Base-by-base conservation (phyloP, 92 coral and sea anemone genomes). In the Isaurus tuberculatus region DNA sequence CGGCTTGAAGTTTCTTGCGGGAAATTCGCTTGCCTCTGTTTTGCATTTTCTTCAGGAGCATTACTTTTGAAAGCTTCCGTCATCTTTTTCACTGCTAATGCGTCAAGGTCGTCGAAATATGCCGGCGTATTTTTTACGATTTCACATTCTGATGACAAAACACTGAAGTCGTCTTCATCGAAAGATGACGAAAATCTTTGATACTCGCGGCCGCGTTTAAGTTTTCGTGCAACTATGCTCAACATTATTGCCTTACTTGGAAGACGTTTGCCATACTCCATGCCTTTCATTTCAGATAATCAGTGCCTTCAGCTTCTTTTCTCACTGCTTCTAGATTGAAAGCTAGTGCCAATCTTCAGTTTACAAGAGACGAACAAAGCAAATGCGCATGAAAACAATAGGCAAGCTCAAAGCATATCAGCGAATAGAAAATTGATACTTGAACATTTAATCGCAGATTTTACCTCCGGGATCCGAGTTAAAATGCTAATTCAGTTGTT, bases 161-260 rank as follows among this genome's bases (percentile, higher is more conserved):
- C 32, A 25, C 70, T 77, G 26, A 77, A 34, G 34, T 77, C 70
- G 49, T 58, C 82, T 14, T 77, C 82, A 51, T 77, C 82, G 34
- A 77, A 77, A 30, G 82, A 77, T n/a, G 82, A 77, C 10, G 82
- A 33, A 14, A 77, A 32, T 40, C 68, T 77, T 30, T 77, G 82
- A 27, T 77, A 77, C n/a, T 60, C 69, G 29, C 27, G 82, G 8
- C 82, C 69, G 25, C 82, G 82, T 7, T 60, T 77, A 33, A 77
- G 82, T 36, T 77, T 77, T 16, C 82, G 69, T 34, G 82, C 82
- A 32, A 77, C 70, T 37, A 77, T 77, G 36, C 82, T 77, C 15
- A 77, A 20, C 82, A 77, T 77, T n/a, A 58, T 15, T 4, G 68
- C 33, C n/a, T 60, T 77, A 58, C 82, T 55, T 30, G 82, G 82